Base-by-base conservation (phyloP, 1,140 invertebrate genomes). In the Bombus balteatus region DNA sequence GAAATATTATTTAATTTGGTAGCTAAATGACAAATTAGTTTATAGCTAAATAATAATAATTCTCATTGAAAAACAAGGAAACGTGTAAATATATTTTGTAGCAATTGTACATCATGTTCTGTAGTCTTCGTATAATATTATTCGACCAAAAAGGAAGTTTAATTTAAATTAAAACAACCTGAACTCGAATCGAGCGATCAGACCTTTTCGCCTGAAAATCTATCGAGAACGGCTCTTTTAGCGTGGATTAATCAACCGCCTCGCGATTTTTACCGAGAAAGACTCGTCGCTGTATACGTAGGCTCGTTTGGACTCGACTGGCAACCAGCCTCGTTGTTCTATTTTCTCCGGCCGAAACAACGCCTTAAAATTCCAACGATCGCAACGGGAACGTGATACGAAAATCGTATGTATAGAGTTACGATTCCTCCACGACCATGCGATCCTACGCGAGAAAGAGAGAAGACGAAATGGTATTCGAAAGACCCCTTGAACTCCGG, bases 401-500 rank as follows among this genome's bases (percentile, higher is more conserved):
- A 28, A 57, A 83, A 77, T 83, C 62, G 47, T 83, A 77, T 18
- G 57, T 62, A n/a, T 43, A 39, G 18, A 43, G 18, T 37, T 5
- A 70, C 80, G 65, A 41, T 57, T 41, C 43, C 5, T 70, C 39
- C 28, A 82, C n/a, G 3, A 65, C 47, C 74, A 25, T 15, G 59
- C 73, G 25, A 66, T 34, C 59, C 43, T 65, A 37, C 57, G 75
- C 37, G 34, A 39, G 13, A 62, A 22, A 41, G 28, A 77, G 25
- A 41, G 72, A 78, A 34, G 62, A 81, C 81, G 78, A 62, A 25
- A 77, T 1, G 34, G 70, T 85, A 80, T 88, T 86, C 80, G 62
- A 41, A 47, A 88, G 75, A 91, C 89, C 90, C 81, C 78, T 84
- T 91, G 89, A 91, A 90, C 89, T 91, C 79, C 66, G 59, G 47